Evolutionary conservation across 2,113 vertebrate species (phyloP), one percentile per base, ranked within the genome.

Genomic region (Panthera uncia): DNA sequence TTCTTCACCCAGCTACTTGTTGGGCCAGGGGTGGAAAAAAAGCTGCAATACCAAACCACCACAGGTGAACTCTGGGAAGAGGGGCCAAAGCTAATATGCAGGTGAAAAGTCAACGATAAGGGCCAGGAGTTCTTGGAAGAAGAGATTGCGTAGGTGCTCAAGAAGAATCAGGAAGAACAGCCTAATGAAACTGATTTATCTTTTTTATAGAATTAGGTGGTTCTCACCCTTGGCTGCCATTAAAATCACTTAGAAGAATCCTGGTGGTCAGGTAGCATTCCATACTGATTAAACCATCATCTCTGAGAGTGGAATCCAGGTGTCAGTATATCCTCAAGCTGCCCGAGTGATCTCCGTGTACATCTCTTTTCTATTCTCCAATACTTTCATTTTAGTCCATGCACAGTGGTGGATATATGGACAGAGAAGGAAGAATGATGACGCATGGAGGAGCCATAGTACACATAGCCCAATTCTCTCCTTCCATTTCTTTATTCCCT

Each of bases 11-110:
- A 74, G 23, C 6, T 9, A 78, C 21, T 88, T n/a, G 3, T 18
- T 82, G 45, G 45, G 7, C 16, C 18, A 63, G 10, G 19, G 14
- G 1, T 25, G 68, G 52, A 57, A 63, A 69, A 45, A 89, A 52
- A 15, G 3, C 27, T 21, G 82, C 55, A 81, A 15, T 14, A 73
- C 5, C 41, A 95, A 65, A 55, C 25, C 29, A 52, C 1, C 2
- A 36, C 57, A 0, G 1, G 12, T 33, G 65, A 89, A 63, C 21
- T 66, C 29, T 63, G 33, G 41, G 2, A 61, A 3, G 0, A 9
- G 18, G 1, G 45, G 36, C 9, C 36, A 41, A 82, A 45, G n/a
- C 25, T 52, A n/a, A 10, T 68, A 1, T 82, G 12, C 21, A 76
- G n/a, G 50, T 2, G 12, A 89, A 68, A 66, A 63, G 29, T 25